Percentiles rank a stretch among this genome's conserved stretches.
Evolutionary conservation across 1,140 invertebrate species (phyloP).

Genomic region (Drosophila ironensis): DNA sequence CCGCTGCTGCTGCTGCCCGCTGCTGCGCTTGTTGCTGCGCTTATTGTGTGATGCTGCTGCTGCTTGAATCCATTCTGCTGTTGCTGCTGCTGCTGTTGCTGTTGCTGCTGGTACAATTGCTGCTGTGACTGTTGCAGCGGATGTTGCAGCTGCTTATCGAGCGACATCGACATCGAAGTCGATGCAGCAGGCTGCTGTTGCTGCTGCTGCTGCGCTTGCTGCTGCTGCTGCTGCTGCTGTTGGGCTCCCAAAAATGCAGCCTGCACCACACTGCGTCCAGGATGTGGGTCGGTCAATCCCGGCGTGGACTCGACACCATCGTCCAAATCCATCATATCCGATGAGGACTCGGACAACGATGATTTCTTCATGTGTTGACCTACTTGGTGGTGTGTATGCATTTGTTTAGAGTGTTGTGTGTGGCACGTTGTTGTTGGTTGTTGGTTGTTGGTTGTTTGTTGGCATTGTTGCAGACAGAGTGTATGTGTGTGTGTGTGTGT

Average conservation of each 20-base stretch:
- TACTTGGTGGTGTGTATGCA: conserved; percentile 82
- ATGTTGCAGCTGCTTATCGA: conserved; percentile 46
- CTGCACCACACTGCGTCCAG: conserved; percentile 67
- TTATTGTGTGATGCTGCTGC: conserved; percentile 53
- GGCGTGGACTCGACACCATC: conserved; percentile 91
- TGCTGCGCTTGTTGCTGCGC: conserved; percentile 41
- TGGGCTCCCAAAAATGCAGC: conserved; percentile 82
- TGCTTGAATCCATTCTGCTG: conserved; percentile 57
- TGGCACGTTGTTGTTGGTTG: conserved; percentile 13
- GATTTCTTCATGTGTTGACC: conserved; percentile 95
- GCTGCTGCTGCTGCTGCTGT: conserved; percentile 48
- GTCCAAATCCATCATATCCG: conserved; percentile 97
- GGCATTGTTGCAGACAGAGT: conserved; percentile 22
- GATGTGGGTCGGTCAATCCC: conserved; percentile 83
- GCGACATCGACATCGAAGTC: conserved; percentile 34
- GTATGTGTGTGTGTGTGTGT: conserved; percentile 18
- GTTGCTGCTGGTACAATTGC: conserved; percentile 44
- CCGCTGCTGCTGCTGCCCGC: conserved; percentile 87
- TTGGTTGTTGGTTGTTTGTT: not conserved
- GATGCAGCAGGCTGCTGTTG: conserved; percentile 31
- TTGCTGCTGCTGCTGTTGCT: conserved; percentile 22
- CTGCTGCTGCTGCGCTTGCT: conserved; percentile 56
- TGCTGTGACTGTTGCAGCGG: conserved; percentile 40
- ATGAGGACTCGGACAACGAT: conserved; percentile 95
- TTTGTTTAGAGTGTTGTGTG: conserved; percentile 72